phyloP scores from a whole-genome alignment of 2,888 invertebrate genomes.

The Spisula subtruncata region DNA sequence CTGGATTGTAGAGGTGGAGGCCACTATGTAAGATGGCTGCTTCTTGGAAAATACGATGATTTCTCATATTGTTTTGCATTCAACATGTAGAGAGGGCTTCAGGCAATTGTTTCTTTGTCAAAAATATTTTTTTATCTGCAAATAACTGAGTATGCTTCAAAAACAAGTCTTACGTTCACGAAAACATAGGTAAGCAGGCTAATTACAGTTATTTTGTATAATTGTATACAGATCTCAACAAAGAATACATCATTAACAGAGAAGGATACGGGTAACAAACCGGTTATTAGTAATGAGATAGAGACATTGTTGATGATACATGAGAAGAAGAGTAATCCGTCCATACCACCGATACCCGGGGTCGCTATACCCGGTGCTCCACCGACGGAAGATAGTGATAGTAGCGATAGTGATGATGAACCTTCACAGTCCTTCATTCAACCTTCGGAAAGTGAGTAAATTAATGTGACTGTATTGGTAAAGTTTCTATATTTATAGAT shows the following conservation, averaged over 20 bases:
- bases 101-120: too few species aligned
- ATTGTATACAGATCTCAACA: slow-evolving; percentile 5
- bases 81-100: too few species aligned
- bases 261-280: slow-evolving; percentile 46
- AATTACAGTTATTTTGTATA: too few species aligned
- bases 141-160: too few species aligned
- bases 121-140: too few species aligned
- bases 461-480: neutral
- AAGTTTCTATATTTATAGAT: neutral
- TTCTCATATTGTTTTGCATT: too few species aligned
- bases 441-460: neutral
- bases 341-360: slow-evolving; percentile 51
- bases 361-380: slow-evolving; percentile 52
- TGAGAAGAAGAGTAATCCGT: slow-evolving; percentile 73
- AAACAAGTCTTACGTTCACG: too few species aligned
- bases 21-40: too few species aligned
- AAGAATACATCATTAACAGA: slow-evolving; percentile 8
- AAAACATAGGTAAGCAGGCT: too few species aligned
- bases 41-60: too few species aligned
- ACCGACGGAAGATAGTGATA: slow-evolving; percentile 78
- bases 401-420: slow-evolving; percentile 83
- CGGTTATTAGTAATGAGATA: slow-evolving; percentile 79
- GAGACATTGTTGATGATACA: slow-evolving; percentile 82
- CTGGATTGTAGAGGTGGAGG: too few species aligned
- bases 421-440: slow-evolving; percentile 28